Evolutionary conservation across 2,113 vertebrate genomes (phyloP).

Genomic region (Oplegnathus fasciatus): DNA sequence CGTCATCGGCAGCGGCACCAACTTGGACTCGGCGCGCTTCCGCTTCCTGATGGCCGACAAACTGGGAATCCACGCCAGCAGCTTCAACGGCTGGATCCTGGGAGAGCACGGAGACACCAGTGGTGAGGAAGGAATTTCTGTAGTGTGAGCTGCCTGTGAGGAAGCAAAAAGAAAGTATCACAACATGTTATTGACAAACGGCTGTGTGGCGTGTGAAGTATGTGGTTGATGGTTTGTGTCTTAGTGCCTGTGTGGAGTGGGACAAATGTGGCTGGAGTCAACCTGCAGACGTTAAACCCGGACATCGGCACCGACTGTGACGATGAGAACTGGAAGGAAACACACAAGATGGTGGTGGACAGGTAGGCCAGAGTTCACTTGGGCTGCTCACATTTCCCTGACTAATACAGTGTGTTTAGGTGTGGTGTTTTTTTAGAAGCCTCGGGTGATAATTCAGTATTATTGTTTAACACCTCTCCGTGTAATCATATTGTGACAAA

Average conservation of each 20-base stretch:
- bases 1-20: constrained; percentile 97
- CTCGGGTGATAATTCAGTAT: neutral
- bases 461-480: neutral
- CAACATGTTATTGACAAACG: too few species aligned
- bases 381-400: neutral
- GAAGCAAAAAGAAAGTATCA: neutral
- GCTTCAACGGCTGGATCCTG: constrained; percentile 96
- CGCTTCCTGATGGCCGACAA: constrained; percentile 93
- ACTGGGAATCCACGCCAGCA: constrained; percentile 92
- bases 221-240: constrained; percentile 25
- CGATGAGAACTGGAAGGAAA: constrained; percentile 92
- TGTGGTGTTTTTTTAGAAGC: neutral
- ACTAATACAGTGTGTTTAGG: neutral
- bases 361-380: constrained; percentile 83
- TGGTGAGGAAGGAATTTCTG: constrained; percentile 84
- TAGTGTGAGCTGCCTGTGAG: too few species aligned
- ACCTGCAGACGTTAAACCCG: constrained; percentile 93
- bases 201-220: neutral
- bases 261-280: constrained; percentile 94
- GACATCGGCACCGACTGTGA: constrained; percentile 91
- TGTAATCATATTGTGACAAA: neutral
- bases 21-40: constrained; percentile 96
- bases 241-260: constrained; percentile 97
- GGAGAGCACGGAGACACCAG: constrained; percentile 98
- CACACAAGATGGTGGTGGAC: constrained; percentile 94